These are phyloP conservation scores for Callosobruchus maculatus DNA, from an alignment of 2,888 invertebrate species.

Conservation along the genomic window DNA sequence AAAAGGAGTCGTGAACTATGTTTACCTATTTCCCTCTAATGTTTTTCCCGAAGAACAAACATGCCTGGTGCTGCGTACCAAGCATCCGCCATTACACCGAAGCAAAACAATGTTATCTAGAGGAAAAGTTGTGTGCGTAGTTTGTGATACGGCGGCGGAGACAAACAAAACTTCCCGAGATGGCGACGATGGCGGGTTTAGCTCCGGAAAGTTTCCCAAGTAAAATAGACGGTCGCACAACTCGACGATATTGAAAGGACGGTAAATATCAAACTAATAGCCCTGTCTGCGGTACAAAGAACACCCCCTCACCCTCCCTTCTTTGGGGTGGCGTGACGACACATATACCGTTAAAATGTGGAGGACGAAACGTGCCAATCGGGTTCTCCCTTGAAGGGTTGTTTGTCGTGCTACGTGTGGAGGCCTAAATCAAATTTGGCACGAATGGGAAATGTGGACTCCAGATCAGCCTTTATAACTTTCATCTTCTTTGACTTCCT, in stretches of 20 bases:
- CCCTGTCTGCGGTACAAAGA: neutral
- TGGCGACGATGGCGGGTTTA: neutral
- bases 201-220: neutral
- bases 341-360: too few relatives aligned
- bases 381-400: too few relatives aligned
- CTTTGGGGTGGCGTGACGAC: neutral
- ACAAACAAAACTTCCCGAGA: neutral
- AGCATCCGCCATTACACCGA: neutral
- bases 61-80: too few relatives aligned
- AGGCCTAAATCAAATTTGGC: too few relatives aligned
- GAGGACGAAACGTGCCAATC: too few relatives aligned
- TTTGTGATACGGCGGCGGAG: neutral
- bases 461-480: too few relatives aligned
- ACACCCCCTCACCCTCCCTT: neutral
- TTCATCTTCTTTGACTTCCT: too few relatives aligned
- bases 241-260: neutral
- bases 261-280: neutral
- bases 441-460: too few relatives aligned
- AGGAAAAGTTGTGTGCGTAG: neutral
- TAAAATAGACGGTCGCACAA: neutral
- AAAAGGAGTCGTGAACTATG: too few relatives aligned
- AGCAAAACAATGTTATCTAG: neutral
- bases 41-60: too few relatives aligned
- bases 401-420: too few relatives aligned
- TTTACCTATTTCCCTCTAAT: too few relatives aligned